Evolutionary conservation across 2,113 vertebrate genomes (phyloP), one percentile per base, ranked within the genome.

Genomic region (Beaufortia kweichowensis): DNA sequence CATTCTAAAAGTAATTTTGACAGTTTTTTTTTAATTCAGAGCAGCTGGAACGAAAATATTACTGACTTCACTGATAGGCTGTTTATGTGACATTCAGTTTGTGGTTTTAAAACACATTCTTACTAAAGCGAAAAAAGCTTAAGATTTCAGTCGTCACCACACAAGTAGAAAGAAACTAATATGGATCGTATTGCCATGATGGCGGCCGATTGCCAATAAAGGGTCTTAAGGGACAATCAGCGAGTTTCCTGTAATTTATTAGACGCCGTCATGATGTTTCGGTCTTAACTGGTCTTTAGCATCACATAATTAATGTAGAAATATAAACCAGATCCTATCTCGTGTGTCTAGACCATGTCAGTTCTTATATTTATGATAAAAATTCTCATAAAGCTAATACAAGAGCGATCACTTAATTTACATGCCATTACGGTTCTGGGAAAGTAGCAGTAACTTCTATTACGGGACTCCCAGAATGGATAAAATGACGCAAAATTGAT

Each of bases 401-500:
- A 8, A 72, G 5, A 6, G 33, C 11, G 7, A 35, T 26, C 26
- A 72, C 9, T 7, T 41, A 19, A 57, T n/a, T 55, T 17, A 29
- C 19, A 53, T 59, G n/a, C n/a, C 15, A 23, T 21, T 41, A 14
- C n/a, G 15, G 9, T 71, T 57, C 68, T 41, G n/a, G 53, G 53
- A 71, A 55, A 57, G n/a, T 21, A 41, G 33, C 28, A 55, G 4
- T 59, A 11, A 59, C 3, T 59, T 59, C 6, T 28, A 14, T 15
- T 14, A 24, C 24, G 5, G 48, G 48, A 12, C 33, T 28, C 10
- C 8, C 9, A 6, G 31, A 24, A 59, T 43, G 23, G 33, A 72
- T 72, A 72, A 59, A 72, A 28, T 15, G 8, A 0, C 5, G 21
- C 31, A 26, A 72, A 59, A 59, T 72, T 59, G n/a, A n/a, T n/a